Percentiles rank a stretch among this genome's conserved stretches.
These are phyloP conservation scores for Mythimna albipuncta DNA, from an alignment of 2,888 invertebrate genomes.

Conservation along the genomic window DNA sequence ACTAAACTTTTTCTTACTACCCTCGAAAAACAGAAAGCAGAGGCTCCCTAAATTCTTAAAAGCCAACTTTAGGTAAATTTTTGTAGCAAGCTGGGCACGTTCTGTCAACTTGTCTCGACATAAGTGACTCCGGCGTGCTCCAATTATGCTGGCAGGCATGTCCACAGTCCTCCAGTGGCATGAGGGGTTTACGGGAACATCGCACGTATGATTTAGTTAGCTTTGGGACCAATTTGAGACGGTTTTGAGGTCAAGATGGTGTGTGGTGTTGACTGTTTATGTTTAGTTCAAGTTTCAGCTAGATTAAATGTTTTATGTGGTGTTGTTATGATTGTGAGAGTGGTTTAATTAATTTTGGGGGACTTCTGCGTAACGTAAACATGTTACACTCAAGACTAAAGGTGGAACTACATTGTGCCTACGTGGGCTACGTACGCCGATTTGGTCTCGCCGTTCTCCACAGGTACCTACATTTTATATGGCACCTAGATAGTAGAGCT, in stretches of 20 bases:
- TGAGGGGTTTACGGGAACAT: constrained; percentile 63
- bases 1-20: constrained; percentile 26
- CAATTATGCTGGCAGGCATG: constrained; percentile 66
- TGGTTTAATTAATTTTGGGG: constrained; percentile 17
- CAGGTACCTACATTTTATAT: too few species aligned
- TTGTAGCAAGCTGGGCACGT: constrained; percentile 63
- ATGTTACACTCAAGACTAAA: neutral
- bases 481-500: too few species aligned
- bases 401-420: too few species aligned
- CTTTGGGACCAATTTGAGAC: constrained; percentile 62
- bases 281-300: constrained; percentile 36
- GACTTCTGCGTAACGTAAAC: constrained; percentile 1
- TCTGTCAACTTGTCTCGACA: constrained; percentile 67
- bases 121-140: constrained; percentile 67
- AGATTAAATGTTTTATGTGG: constrained; percentile 31
- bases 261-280: constrained; percentile 52
- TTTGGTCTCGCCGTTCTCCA: too few species aligned
- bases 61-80: constrained; percentile 64
- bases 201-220: constrained; percentile 67
- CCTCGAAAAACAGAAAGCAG: constrained; percentile 24
- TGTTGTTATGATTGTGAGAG: constrained; percentile 24
- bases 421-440: too few species aligned
- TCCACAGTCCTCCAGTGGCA: constrained; percentile 64
- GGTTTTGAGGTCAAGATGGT: constrained; percentile 65
- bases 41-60: constrained; percentile 54